Base-by-base conservation (phyloP, 2,113 vertebrate genomes). In the Cheirogaleus medius region DNA sequence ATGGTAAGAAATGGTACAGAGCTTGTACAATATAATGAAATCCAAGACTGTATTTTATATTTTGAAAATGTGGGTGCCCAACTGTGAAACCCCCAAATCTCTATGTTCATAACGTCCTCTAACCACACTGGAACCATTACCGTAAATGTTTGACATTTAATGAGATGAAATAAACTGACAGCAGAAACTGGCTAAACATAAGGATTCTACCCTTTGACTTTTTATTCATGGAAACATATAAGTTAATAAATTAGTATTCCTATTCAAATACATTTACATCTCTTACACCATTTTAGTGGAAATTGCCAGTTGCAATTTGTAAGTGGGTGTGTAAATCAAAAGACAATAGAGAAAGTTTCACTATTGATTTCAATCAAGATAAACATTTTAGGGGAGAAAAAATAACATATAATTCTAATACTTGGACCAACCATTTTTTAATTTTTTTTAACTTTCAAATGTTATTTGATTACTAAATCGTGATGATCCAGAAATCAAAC, bases 391-490 rank as follows among this genome's bases (percentile, higher is more conserved):
- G 47, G 20, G 14, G 13, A 27, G 11, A 3, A n/a, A 63, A 32
- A n/a, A 54, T 17, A 32, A 1, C 10, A 80, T 29, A 58, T 80
- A 32, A 2, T 87, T 77, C 14, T 64, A 42, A 63, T 66, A 56
- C 3, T 71, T 78, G 29, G 34, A 47, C 11, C 3, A n/a, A 15
- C 0, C 47, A 81, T 8, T 66, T 94, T 73, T 49, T 20, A 14
- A 42, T 60, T 73, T 13, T 85, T 66, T 44, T 12, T 54, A n/a
- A 66, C 5, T n/a, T 84, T 69, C 8, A 95, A 83, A 94, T 88
- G 77, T 66, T 14, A 82, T 94, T 87, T 93, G 13, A 74, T 93
- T 73, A 86, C 58, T 93, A 93, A 88, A 56, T 94, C 7, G 85
- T 42, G 23, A 94, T 80, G 9, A 13, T 39, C 4, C 14, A 92